Evolutionary conservation across 2,888 invertebrate genomes (phyloP), one percentile per base, ranked within the genome.

Genomic region (Sialis lutaria): DNA sequence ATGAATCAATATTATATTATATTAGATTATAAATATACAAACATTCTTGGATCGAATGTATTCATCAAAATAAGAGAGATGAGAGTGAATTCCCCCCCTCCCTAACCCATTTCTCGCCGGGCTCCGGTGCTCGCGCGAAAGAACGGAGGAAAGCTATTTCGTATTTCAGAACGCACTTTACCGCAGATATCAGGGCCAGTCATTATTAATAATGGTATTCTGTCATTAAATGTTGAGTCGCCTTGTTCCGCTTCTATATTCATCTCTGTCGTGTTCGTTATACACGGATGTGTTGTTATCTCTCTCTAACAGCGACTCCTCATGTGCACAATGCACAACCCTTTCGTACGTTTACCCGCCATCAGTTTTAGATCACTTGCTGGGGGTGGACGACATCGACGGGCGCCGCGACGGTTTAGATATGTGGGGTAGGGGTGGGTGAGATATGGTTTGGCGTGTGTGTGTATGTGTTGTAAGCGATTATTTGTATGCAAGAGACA

Each of bases 151-250:
- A 49, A 51, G 52, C 50, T 50, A 52, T 53, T 53, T 51, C 52
- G 52, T 54, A 53, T 54, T 53, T 53, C 49, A 52, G 51, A 54
- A 54, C 52, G 54, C 51, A 54, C 54, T 54, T 53, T 51, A 49
- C 51, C 53, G 50, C 53, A 52, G 53, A 55, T 55, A 54, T 53
- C 53, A 51, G 53, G 50, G 49, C 54, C 49, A 53, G 54, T 55
- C 55, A 55, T 56, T 56, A 56, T 56, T 55, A 56, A 56, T 56
- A 56, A 56, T 56, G 56, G 55, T 53, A 55, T 55, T 54, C 56
- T 51, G 52, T 55, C 55, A 56, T 56, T 56, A 56, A 52, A 33
- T 42, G 42, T 42, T 31, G 30, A 22, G 13, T 13, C 13, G n/a
- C 13, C 40, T 40, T 13, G 13, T 13, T 50, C 49, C 40, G 46